phyloP scores from a whole-genome alignment of 2,797 vertebrate species.

The Bovichtus diacanthus region DNA sequence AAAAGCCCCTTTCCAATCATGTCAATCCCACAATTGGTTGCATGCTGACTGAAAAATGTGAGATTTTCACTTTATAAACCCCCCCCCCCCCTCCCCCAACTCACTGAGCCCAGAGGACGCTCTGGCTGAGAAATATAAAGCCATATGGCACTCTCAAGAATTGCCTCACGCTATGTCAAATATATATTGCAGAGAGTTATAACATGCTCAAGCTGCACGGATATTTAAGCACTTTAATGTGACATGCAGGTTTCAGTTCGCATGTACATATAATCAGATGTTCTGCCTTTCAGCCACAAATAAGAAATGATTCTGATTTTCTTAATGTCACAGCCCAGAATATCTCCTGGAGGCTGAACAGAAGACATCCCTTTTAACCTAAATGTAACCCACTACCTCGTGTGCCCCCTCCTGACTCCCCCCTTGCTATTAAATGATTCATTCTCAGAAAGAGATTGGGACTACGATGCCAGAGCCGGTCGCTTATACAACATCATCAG shows the following conservation, averaged over 20 bases:
- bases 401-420: constrained; percentile 11
- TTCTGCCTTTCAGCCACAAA: constrained; percentile 35
- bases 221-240: constrained; percentile 35
- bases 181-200: constrained; percentile 24
- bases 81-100: constrained; percentile 5
- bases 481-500: constrained; percentile 9
- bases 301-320: constrained; percentile 41
- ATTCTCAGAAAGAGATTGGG: constrained; percentile 42
- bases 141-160: constrained; percentile 55
- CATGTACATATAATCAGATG: constrained; percentile 28
- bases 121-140: constrained; percentile 43
- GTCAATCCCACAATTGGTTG: constrained; percentile 31
- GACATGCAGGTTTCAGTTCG: constrained; percentile 34
- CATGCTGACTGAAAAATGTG: constrained; percentile 54
- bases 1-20: constrained; percentile 15
- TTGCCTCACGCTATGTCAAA: constrained; percentile 36
- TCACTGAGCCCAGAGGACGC: constrained; percentile 45
- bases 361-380: constrained; percentile 47
- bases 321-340: constrained; percentile 40
- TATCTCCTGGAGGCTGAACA: constrained; percentile 50
- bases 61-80: constrained; percentile 51
- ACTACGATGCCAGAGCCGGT: constrained; percentile 4
- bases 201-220: constrained; percentile 13
- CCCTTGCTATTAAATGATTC: constrained; percentile 54
- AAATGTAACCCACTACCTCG: constrained; percentile 47